A percentile compares a stretch with the other conserved stretches of the same genome.
Conservation (phyloP, 2,888 invertebrate species). For the Hybos culiciformis region DNA sequence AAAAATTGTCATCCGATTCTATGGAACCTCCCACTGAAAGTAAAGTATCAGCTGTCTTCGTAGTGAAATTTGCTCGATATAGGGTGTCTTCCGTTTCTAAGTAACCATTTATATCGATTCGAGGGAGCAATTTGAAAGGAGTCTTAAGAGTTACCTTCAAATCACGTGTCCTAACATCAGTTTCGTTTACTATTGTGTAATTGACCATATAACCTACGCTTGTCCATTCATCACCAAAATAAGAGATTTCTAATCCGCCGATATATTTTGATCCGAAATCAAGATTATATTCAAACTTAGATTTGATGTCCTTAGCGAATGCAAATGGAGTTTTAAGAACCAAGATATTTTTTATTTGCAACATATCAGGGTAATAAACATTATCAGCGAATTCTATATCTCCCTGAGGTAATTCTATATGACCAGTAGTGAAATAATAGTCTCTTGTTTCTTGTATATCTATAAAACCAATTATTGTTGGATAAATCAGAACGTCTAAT, state of each 20-base stretch:
- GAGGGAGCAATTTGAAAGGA: constrained; percentile 39
- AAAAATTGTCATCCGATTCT: constrained; percentile 48
- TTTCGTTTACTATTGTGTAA: constrained; percentile 36
- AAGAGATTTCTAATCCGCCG: constrained; percentile 37
- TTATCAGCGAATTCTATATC: constrained; percentile 42
- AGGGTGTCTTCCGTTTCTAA: constrained; percentile 39
- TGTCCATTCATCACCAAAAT: constrained; percentile 28
- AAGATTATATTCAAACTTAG: constrained; percentile 38
- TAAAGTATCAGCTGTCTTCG: constrained; percentile 38
- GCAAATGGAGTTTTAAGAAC: constrained; percentile 42
- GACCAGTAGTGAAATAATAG: constrained; percentile 36
- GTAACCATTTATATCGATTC: constrained; percentile 35
- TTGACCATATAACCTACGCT: constrained; percentile 37
- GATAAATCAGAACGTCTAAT: constrained; percentile 43
- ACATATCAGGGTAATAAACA: constrained; percentile 40
- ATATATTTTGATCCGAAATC: constrained; percentile 36
- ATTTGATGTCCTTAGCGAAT: constrained; percentile 36
- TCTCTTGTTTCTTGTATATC: constrained; percentile 42
- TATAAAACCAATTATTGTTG: constrained; percentile 41
- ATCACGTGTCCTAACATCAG: constrained; percentile 35
- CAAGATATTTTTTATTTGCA: constrained; percentile 39
- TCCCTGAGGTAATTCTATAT: constrained; percentile 41
- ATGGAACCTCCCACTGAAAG: constrained; percentile 39
- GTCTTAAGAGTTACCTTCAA: constrained; percentile 40
- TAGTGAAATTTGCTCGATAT: constrained; percentile 39